Percentiles rank a stretch among this genome's conserved stretches.
phyloP scores from a whole-genome alignment of 2,888 invertebrate species.

The Galerucella nymphaeae region DNA sequence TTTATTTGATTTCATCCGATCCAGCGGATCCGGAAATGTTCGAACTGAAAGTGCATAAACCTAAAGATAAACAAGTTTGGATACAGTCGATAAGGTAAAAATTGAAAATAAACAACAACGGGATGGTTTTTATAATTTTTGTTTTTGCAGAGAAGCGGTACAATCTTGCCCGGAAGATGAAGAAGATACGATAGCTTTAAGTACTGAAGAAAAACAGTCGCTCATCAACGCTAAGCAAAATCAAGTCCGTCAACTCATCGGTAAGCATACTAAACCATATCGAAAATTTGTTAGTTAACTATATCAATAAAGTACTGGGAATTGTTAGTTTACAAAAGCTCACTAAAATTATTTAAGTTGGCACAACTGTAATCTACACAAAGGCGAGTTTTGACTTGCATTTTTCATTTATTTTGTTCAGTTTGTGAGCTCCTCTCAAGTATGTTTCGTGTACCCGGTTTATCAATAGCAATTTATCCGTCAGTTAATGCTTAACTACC shows the following conservation, averaged over 20 bases:
- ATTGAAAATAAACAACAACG: not conserved
- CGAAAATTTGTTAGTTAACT: not conserved
- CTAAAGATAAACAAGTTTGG: constrained; percentile 91
- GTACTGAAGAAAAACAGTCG: constrained; percentile 82
- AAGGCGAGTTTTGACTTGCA: too few relatives aligned
- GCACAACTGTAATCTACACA: too few relatives aligned
- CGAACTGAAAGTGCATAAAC: constrained; percentile 87
- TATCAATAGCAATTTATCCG: too few relatives aligned
- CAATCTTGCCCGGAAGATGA: constrained; percentile 87
- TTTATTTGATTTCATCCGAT: constrained; percentile 93
- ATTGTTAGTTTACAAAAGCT: too few relatives aligned
- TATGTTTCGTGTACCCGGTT: too few relatives aligned
- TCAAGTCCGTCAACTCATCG: constrained; percentile 83
- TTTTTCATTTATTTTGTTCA: too few relatives aligned
- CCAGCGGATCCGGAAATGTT: constrained; percentile 96
- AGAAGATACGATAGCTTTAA: constrained; percentile 77
- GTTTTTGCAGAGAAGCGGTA: constrained; percentile 73
- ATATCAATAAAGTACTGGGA: too few relatives aligned
- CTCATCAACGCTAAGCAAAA: constrained; percentile 81
- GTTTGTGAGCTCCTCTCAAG: too few relatives aligned
- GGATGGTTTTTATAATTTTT: not conserved
- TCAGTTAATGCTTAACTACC: too few relatives aligned
- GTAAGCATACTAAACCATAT: constrained; percentile 66
- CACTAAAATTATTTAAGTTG: too few relatives aligned
- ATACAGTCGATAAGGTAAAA: constrained; percentile 82